These are phyloP conservation scores for Neoarius graeffei DNA, from an alignment of 2,113 vertebrate species.

Conservation along the genomic window DNA sequence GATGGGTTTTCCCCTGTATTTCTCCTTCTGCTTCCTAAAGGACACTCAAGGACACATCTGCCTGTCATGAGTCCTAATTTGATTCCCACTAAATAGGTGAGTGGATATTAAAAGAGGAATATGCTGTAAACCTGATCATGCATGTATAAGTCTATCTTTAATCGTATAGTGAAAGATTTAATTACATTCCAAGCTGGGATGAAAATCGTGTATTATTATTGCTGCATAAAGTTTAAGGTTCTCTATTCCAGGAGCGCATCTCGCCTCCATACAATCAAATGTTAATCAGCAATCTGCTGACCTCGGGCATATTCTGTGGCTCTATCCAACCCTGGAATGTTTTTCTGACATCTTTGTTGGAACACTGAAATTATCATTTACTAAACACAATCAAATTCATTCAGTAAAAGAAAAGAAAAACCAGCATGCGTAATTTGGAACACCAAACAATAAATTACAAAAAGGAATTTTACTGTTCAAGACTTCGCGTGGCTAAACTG, in stretches of 20 bases:
- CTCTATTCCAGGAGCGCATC: neutral
- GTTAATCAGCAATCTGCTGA: neutral
- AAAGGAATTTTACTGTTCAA: neutral
- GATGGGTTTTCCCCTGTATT: slow-evolving; percentile 3
- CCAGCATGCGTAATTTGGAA: neutral
- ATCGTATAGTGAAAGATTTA: neutral
- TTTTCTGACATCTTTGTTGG: neutral
- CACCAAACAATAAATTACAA: neutral
- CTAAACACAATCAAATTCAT: slow-evolving; percentile 53
- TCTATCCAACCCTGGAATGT: neutral
- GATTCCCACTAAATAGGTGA: neutral
- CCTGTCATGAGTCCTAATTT: slow-evolving; percentile 36
- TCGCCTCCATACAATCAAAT: neutral
- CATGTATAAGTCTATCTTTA: neutral
- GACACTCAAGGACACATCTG: slow-evolving; percentile 44
- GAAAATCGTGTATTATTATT: slow-evolving; percentile 24
- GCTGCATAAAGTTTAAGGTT: slow-evolving; percentile 23
- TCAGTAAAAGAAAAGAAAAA: slow-evolving; percentile 41
- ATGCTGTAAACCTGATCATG: slow-evolving; percentile 17
- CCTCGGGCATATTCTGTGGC: neutral
- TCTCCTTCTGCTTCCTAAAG: slow-evolving; percentile 25
- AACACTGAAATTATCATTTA: slow-evolving; percentile 54
- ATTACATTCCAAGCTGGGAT: neutral
- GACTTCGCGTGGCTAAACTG: neutral
- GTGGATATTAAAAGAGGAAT: slow-evolving; percentile 17